phyloP scores from a whole-genome alignment of 2,113 vertebrate species.

The Coracopsis vasa region DNA sequence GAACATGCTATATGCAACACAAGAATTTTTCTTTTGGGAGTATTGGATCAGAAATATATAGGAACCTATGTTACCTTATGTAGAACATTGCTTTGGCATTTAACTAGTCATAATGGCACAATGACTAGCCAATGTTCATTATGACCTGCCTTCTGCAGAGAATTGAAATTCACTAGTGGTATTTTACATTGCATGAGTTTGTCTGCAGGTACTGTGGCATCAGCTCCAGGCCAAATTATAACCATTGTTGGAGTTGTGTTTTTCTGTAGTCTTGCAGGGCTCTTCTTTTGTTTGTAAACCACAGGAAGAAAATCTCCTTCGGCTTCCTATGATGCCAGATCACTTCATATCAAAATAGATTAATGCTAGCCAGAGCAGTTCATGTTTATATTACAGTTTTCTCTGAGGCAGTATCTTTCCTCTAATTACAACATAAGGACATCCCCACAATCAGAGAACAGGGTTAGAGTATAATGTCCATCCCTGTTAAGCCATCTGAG shows the following conservation, averaged over 20 bases:
- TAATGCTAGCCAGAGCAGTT: neutral
- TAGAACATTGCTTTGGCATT: neutral
- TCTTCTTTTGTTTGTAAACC: conserved; percentile 23
- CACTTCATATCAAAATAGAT: conserved; percentile 49
- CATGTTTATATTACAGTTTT: conserved; percentile 55
- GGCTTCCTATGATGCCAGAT: neutral
- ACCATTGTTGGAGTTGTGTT: neutral
- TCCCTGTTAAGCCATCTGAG: conserved; percentile 5
- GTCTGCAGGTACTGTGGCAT: neutral
- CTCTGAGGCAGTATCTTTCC: conserved; percentile 51
- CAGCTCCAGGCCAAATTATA: neutral
- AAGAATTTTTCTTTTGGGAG: neutral
- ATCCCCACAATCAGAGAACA: neutral
- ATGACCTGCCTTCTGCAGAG: neutral
- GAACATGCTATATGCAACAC: neutral
- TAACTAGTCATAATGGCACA: neutral
- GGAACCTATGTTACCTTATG: neutral
- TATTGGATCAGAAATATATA: neutral
- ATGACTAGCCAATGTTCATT: neutral
- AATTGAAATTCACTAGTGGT: neutral
- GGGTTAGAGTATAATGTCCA: conserved; percentile 29
- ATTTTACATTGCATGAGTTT: neutral
- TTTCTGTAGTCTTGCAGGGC: neutral
- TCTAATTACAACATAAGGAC: conserved; percentile 43
- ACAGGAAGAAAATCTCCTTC: conserved; percentile 32